phyloP scores from a whole-genome alignment of 2,113 vertebrate genomes.

The Ophthalmolycus amberensis region DNA sequence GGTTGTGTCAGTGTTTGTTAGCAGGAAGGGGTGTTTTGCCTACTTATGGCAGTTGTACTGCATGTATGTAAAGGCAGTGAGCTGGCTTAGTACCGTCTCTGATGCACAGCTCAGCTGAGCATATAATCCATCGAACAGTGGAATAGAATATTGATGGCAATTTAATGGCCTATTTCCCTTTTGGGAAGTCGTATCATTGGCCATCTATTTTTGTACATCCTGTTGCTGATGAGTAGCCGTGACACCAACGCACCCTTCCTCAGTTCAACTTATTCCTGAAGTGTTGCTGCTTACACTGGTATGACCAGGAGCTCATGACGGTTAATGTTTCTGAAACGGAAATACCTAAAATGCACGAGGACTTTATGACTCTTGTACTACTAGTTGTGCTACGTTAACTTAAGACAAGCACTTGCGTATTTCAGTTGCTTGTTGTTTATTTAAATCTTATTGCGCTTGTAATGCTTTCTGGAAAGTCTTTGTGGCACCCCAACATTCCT shows the following conservation, averaged over 20 bases:
- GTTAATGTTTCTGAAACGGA: not conserved
- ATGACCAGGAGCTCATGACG: not conserved
- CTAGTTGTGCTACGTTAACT: not conserved
- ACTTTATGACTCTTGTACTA: not conserved
- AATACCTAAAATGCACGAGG: not conserved
- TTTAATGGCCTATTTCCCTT: constrained; percentile 46
- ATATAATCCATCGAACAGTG: not conserved
- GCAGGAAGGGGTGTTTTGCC: constrained; percentile 35
- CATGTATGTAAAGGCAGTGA: not conserved
- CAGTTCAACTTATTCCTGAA: not conserved
- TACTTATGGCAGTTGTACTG: not conserved
- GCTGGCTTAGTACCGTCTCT: not conserved
- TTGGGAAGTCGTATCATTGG: constrained; percentile 30
- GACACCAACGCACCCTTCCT: constrained; percentile 6
- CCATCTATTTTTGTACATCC: constrained; percentile 59
- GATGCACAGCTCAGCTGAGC: not conserved
- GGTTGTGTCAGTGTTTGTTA: constrained; percentile 1
- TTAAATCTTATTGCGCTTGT: not conserved
- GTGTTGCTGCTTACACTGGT: too few species aligned
- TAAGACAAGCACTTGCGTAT: not conserved
- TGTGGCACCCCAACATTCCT: constrained; percentile 18
- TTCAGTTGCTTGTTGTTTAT: constrained; percentile 6
- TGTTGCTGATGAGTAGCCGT: constrained; percentile 31
- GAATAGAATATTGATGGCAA: constrained; percentile 13
- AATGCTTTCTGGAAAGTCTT: constrained; percentile 18